Base-by-base conservation (phyloP, 2,888 invertebrate species). In the Tiphia femorata region DNA sequence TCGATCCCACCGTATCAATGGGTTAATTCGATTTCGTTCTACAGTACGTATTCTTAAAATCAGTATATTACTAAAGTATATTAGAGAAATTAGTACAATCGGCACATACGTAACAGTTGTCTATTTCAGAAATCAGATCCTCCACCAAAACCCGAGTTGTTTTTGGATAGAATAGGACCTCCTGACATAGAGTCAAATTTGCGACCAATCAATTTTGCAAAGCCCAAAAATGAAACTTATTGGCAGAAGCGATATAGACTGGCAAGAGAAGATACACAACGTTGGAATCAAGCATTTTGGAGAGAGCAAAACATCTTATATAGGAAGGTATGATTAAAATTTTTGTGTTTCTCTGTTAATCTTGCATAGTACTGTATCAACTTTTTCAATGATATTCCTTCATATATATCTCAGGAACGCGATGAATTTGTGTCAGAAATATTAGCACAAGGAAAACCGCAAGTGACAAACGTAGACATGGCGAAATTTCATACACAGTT, bases 261-360 rank as follows among this genome's bases (percentile, higher is more conserved):
- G 65, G 81, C 88, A 64, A 88, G 91, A 73, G 85, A 87, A 62
- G 89, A 90, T 58, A 91, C 92, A 0, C 93, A 94, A 73, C 85
- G 87, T 52, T 96, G 95, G 95, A 95, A 95, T 82, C 91, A 95
- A 64, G 85, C 87, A 29, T 96, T 95, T 84, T 96, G 96, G 96
- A 85, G 87, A 0, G 86, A 87, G 59, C 95, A 96, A 73, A 96
- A 96, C 77, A 87, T 87, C 19, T n/a, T n/a, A n/a, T n/a, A n/a
- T n/a, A n/a, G n/a, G n/a, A n/a, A n/a, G n/a, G n/a, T n/a, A n/a
- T n/a, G n/a, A n/a, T n/a, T n/a, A n/a, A n/a, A n/a, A n/a, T n/a
- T n/a, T n/a, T n/a, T n/a, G n/a, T n/a, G n/a, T n/a, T n/a, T n/a
- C n/a, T n/a, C n/a, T n/a, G n/a, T n/a, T n/a, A n/a, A n/a, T n/a